Percentiles rank a stretch among this genome's conserved stretches.
Conservation (phyloP, 2,797 vertebrate species). For the Megalops cyprinoides region DNA sequence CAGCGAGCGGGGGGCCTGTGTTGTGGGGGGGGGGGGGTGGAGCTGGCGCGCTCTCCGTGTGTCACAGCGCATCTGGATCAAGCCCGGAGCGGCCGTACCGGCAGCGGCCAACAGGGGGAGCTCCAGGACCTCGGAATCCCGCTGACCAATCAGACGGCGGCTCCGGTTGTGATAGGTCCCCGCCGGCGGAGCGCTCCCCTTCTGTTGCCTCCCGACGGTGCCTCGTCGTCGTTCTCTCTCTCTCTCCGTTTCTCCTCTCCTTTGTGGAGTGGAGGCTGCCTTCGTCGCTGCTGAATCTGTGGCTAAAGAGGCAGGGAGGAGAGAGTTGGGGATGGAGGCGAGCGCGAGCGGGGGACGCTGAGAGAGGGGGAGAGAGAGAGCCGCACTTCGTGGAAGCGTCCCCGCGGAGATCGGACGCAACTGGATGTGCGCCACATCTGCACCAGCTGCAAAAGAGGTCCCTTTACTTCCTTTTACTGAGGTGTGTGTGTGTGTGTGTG, state of each 20-base stretch:
- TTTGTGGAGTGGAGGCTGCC: slow-evolving; percentile 46
- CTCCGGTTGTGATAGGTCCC: slow-evolving; percentile 65
- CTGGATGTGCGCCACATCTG: slow-evolving; percentile 54
- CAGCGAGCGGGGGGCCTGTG: slow-evolving; percentile 72
- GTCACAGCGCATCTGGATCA: slow-evolving; percentile 75
- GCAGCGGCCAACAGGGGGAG: slow-evolving; percentile 60
- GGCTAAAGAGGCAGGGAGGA: slow-evolving; percentile 25
- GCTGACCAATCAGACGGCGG: slow-evolving; percentile 64
- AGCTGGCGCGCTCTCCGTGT: slow-evolving; percentile 72
- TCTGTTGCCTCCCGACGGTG: slow-evolving; percentile 66
- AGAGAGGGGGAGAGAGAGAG: slow-evolving; percentile 43
- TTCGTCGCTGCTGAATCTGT: background rate
- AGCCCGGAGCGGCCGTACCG: slow-evolving; percentile 48
- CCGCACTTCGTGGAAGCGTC: slow-evolving; percentile 55
- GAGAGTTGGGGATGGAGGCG: slow-evolving; percentile 37
- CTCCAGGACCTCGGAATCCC: slow-evolving; percentile 67
- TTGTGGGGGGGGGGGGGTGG: slow-evolving; percentile 58
- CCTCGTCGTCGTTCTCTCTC: slow-evolving; percentile 46
- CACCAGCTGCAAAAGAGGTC: slow-evolving; percentile 60
- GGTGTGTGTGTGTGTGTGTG: background rate
- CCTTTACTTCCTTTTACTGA: slow-evolving; percentile 48
- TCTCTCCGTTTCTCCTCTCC: slow-evolving; percentile 52
- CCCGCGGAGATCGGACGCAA: slow-evolving; percentile 51
- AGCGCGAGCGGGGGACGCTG: slow-evolving; percentile 45
- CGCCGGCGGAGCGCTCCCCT: slow-evolving; percentile 61